Conservation (phyloP, 2,888 invertebrate genomes). For the Caenorhabditis panamensis region DNA sequence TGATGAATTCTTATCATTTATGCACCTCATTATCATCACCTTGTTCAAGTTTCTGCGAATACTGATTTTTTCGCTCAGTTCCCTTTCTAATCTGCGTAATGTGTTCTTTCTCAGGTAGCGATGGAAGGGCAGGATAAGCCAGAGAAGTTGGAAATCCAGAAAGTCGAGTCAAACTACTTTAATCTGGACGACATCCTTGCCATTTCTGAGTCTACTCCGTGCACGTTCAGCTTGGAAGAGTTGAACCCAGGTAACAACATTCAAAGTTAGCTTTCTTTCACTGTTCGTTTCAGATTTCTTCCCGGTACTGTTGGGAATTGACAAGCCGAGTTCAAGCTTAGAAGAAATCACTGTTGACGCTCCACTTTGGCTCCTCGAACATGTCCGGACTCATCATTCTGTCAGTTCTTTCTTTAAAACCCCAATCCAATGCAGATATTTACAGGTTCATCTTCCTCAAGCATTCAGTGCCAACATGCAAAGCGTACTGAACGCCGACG, state of each 20-base stretch:
- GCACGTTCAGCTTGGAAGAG: slow-evolving; percentile 19
- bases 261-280: neutral
- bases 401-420: slow-evolving; percentile 2
- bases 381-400: slow-evolving; percentile 5
- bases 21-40: no score
- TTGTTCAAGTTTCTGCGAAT: neutral
- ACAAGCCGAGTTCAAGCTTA: slow-evolving; percentile 20
- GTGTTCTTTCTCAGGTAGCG: slow-evolving; percentile 16
- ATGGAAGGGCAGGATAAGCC: neutral
- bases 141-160: slow-evolving; percentile 14
- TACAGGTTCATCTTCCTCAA: slow-evolving; percentile 62
- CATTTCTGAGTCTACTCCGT: slow-evolving; percentile 18
- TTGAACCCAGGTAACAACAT: slow-evolving; percentile 12
- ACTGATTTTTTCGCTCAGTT: neutral
- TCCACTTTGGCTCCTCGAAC: slow-evolving; percentile 55
- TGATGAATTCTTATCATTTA: no score
- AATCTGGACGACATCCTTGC: slow-evolving; percentile 37
- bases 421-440: neutral
- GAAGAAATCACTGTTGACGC: slow-evolving; percentile 39
- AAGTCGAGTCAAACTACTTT: slow-evolving; percentile 22
- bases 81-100: no score
- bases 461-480: slow-evolving; percentile 57
- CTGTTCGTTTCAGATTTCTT: slow-evolving; percentile 62
- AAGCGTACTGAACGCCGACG: slow-evolving; percentile 60
- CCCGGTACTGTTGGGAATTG: slow-evolving; percentile 43